A percentile compares a stretch with the other conserved stretches of the same genome.
These are phyloP conservation scores for Neomonachus schauinslandi DNA, from an alignment of 2,113 vertebrate species.

Conservation along the genomic window DNA sequence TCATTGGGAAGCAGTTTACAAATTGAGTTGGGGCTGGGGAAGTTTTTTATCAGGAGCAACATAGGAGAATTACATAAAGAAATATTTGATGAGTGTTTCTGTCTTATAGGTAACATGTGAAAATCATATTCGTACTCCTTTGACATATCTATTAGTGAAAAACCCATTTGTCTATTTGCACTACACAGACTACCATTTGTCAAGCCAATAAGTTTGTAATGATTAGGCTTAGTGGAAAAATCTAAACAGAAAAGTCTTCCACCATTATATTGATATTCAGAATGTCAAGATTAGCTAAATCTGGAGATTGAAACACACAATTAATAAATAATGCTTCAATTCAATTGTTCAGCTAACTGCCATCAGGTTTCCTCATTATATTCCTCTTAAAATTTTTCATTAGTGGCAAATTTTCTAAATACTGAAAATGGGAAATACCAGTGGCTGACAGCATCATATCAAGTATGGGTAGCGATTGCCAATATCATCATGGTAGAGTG, in stretches of 20 bases:
- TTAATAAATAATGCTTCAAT: not conserved
- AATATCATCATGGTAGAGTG: not conserved
- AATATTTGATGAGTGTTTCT: not conserved
- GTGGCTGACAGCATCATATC: not conserved
- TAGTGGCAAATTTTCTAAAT: not conserved
- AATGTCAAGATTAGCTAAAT: not conserved
- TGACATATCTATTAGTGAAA: not conserved
- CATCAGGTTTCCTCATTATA: not conserved
- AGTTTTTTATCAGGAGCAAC: not conserved
- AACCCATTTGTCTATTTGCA: not conserved
- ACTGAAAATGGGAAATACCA: not conserved
- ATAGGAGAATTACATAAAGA: not conserved
- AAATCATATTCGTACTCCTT: not conserved
- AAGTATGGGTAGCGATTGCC: not conserved
- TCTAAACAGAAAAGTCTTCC: not conserved
- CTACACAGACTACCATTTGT: not conserved
- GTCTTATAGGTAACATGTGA: not conserved
- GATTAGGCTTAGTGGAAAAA: not conserved
- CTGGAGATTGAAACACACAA: not conserved
- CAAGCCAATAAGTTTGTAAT: not conserved
- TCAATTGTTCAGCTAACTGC: not conserved
- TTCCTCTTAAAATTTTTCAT: not conserved
- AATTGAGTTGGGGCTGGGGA: not conserved
- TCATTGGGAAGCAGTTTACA: slow-evolving; percentile 67
- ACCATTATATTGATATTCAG: not conserved